Percentiles rank a stretch among this genome's conserved stretches.
Conservation (phyloP, 2,888 invertebrate genomes). For the Eubasilissa splendida region DNA sequence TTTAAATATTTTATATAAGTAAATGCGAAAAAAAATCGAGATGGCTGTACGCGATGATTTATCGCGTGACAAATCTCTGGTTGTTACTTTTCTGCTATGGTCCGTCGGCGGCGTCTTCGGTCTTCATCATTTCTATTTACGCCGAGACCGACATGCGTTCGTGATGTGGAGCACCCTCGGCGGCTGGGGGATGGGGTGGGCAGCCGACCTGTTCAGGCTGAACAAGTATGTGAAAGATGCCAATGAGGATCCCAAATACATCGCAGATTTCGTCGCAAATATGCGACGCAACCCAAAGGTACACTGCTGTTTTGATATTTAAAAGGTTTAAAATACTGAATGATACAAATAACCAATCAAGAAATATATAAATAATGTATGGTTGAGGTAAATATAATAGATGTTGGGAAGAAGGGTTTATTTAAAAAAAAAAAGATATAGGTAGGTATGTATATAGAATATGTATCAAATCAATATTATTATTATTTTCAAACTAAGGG, state of each 20-base stretch:
- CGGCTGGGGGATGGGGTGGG: slow-evolving; percentile 89
- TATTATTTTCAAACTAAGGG: too few species aligned
- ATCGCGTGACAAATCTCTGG: slow-evolving; percentile 71
- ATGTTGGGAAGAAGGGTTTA: too few species aligned
- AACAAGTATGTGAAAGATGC: slow-evolving; percentile 89
- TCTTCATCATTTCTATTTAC: slow-evolving; percentile 91
- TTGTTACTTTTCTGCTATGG: slow-evolving; percentile 88
- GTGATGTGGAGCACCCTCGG: slow-evolving; percentile 91
- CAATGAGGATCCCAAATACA: slow-evolving; percentile 81
- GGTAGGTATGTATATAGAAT: too few species aligned
- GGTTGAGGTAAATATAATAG: neutral
- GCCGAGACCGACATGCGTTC: slow-evolving; percentile 91
- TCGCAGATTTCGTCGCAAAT: slow-evolving; percentile 76
- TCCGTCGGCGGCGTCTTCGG: slow-evolving; percentile 91
- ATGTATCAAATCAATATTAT: too few species aligned
- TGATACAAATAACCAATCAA: neutral
- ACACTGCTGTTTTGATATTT: slow-evolving; percentile 58
- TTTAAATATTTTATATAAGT: neutral
- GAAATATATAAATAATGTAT: neutral
- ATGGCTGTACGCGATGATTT: neutral
- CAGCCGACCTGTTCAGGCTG: slow-evolving; percentile 88
- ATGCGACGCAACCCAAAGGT: slow-evolving; percentile 79
- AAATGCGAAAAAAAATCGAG: neutral
- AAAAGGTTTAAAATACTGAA: neutral
- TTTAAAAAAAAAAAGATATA: too few species aligned